Percentiles rank a stretch among this genome's conserved stretches.
These are phyloP conservation scores for Solenopsis fugax DNA, from an alignment of 1,140 invertebrate genomes.

Conservation along the genomic window DNA sequence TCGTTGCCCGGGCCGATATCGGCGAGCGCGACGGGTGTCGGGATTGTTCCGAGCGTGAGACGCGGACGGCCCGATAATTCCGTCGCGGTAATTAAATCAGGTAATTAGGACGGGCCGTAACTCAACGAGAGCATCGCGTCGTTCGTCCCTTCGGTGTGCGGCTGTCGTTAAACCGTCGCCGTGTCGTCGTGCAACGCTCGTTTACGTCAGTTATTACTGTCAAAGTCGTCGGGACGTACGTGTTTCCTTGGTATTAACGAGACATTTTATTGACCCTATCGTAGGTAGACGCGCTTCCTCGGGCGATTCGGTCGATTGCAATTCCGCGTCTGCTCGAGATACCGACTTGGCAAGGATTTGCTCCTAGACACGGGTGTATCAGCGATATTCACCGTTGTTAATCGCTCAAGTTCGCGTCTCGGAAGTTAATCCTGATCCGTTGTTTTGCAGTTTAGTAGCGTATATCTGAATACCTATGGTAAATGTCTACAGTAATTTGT, in stretches of 20 bases:
- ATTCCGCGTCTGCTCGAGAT: slow-evolving; percentile 30
- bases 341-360: neutral
- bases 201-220: slow-evolving; percentile 71
- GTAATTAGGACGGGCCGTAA: slow-evolving; percentile 72
- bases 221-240: slow-evolving; percentile 61
- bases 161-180: slow-evolving; percentile 71
- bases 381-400: neutral
- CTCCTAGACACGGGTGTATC: neutral
- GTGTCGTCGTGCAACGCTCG: slow-evolving; percentile 36
- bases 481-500: neutral
- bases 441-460: neutral
- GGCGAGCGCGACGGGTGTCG: slow-evolving; percentile 62
- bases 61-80: slow-evolving; percentile 64
- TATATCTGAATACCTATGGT: neutral
- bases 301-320: slow-evolving; percentile 20
- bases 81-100: slow-evolving; percentile 76
- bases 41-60: slow-evolving; percentile 58
- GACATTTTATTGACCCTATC: slow-evolving; percentile 64
- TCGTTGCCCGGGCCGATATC: slow-evolving; percentile 51
- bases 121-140: slow-evolving; percentile 30
- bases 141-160: slow-evolving; percentile 30
- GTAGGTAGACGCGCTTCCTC: slow-evolving; percentile 5
- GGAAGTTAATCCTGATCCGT: slow-evolving; percentile 12
- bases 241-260: slow-evolving; percentile 69
- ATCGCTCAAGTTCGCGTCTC: slow-evolving; percentile 26